Base-by-base conservation (phyloP, 2,113 vertebrate species). In the Muntiacus muntjak region DNA sequence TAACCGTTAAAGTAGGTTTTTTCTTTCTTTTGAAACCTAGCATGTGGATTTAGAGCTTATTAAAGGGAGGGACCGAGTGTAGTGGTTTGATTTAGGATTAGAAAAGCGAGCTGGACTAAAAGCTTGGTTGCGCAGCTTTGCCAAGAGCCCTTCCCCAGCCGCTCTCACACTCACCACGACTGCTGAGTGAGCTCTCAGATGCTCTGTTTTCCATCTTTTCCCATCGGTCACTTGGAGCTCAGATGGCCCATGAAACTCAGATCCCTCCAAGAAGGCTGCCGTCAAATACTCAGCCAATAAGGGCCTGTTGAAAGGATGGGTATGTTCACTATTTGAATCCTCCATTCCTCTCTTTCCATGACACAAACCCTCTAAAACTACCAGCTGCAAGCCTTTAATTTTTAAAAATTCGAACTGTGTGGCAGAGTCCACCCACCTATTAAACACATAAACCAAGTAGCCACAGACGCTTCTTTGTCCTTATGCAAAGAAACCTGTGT, bases 41-140 rank as follows among this genome's bases (percentile, higher is more conserved):
- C 87, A 33, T 93, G 94, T 96, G 87, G 97, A 97, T 97, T 98
- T 98, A 95, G 95, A 87, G 89, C 91, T 98, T 98, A 97, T 97
- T 95, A 95, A 95, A 96, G 87, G 94, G 67, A 95, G 93, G 84
- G 89, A 36, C 91, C 45, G 58, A 94, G 62, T 90, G 64, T 30
- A 67, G 83, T 62, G 91, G 91, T 87, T 92, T 97, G 93, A 97
- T 97, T 97, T 96, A 90, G 95, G 93, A 95, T 97, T 96, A 96
- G 94, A 91, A 86, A 88, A 91, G 64, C 71, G 91, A 94, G 86
- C 62, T 43, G 40, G 45, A 78, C 92, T 81, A 89, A 97, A 94
- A 93, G 94, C 71, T 97, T 89, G 57, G 86, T 33, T 30, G 16
- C 15, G 6, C n/a, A 54, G 15, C 57, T 54, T 26, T 71, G 97